Base-by-base conservation (phyloP, 2,797 vertebrate species). In the Carapus acus region DNA sequence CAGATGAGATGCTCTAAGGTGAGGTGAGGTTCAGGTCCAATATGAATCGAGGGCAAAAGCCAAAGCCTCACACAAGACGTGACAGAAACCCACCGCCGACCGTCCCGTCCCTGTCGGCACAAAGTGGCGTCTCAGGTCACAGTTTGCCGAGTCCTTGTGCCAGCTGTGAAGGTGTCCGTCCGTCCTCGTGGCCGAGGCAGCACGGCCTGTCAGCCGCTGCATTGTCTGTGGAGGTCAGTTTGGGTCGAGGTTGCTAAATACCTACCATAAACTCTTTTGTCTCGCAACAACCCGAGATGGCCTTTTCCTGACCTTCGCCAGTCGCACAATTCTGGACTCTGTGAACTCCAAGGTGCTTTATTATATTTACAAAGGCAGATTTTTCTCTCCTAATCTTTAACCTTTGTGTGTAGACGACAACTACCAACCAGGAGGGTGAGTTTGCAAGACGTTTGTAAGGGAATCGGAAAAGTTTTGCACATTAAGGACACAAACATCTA, bases 21-120 rank as follows among this genome's bases (percentile, higher is more conserved):
- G n/a, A n/a, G n/a, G n/a, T n/a, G n/a, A n/a, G n/a, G n/a, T n/a
- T n/a, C n/a, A n/a, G n/a, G n/a, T n/a, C n/a, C n/a, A n/a, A n/a
- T n/a, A n/a, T n/a, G n/a, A n/a, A n/a, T 18, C 36, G 46, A 52
- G 44, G 42, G 34, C 19, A 43, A 52, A 44, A 29, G 9, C 20
- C 19, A 55, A 18, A 50, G 13, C 54, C 2, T 1, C 55, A 52
- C 44, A 38, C 58, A 62, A 19, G 49, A 36, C 2, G 29, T 17
- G 49, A 23, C 50, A 8, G 29, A 38, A 7, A n/a, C 17, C n/a
- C 6, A 43, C 24, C 4, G 27, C n/a, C 21, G n/a, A n/a, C n/a
- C n/a, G n/a, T 12, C 8, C 24, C 47, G 6, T 21, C 1, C 0
- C 20, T 46, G 17, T 20, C 18, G 8, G 33, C 53, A 39, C 19